A percentile compares a stretch with the other conserved stretches of the same genome.
These are phyloP conservation scores for Nemurella pictetii DNA, from an alignment of 2,888 invertebrate species.

Conservation along the genomic window DNA sequence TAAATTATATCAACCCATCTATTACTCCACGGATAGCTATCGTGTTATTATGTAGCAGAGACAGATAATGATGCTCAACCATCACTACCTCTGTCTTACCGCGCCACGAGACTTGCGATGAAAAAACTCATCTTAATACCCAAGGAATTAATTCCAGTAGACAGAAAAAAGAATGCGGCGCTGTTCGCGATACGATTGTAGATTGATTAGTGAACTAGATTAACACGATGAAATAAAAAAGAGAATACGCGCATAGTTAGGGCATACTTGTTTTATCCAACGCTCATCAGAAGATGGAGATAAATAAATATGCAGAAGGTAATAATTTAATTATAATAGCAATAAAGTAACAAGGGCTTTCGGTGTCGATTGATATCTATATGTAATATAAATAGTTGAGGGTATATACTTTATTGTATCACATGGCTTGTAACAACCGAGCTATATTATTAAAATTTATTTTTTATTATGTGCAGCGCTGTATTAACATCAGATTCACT, in stretches of 20 bases:
- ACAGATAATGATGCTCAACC: slow-evolving; percentile 9
- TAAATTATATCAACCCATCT: slow-evolving; percentile 26
- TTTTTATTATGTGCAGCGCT: background rate
- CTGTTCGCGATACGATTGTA: background rate
- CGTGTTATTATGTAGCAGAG: slow-evolving; percentile 17
- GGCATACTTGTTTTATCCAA: background rate
- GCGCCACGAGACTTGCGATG: background rate
- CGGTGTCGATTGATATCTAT: background rate
- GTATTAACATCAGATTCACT: background rate
- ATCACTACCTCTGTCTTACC: slow-evolving; percentile 6
- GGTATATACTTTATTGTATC: background rate
- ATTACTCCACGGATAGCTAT: slow-evolving; percentile 7
- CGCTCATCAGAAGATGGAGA: background rate
- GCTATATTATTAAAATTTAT: background rate
- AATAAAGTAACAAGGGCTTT: background rate
- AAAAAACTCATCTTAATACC: slow-evolving; percentile 26
- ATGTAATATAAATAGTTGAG: background rate
- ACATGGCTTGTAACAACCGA: background rate
- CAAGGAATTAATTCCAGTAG: slow-evolving; percentile 1
- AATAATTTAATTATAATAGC: background rate
- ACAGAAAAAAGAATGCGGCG: background rate
- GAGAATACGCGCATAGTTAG: background rate
- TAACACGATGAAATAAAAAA: background rate
- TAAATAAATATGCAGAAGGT: background rate
- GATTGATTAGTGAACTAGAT: slow-evolving; percentile 6